Percentiles rank a stretch among this genome's conserved stretches.
Conservation (phyloP, 2,888 invertebrate species). For the Sarcophaga carnaria region DNA sequence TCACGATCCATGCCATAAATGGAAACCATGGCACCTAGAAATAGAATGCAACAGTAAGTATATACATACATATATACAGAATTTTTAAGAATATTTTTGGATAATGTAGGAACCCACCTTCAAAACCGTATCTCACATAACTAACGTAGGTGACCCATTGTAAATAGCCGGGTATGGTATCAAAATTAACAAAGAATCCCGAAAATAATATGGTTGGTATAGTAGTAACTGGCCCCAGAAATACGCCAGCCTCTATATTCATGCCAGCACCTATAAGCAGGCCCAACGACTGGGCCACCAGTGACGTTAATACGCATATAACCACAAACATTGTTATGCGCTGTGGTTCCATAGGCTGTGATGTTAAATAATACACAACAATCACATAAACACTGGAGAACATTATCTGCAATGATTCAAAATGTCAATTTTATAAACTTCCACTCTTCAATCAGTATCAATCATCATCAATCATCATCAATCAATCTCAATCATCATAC, state of each 20-base stretch:
- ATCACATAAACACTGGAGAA: slow-evolving; percentile 93
- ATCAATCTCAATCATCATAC: slow-evolving; percentile 82
- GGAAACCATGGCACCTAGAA: slow-evolving; percentile 89
- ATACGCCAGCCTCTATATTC: slow-evolving; percentile 90
- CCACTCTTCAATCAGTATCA: too few relatives aligned
- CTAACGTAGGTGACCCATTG: slow-evolving; percentile 95
- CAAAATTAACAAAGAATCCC: slow-evolving; percentile 96
- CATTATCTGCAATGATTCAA: slow-evolving; percentile 85
- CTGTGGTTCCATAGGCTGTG: slow-evolving; percentile 94
- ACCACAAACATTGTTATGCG: slow-evolving; percentile 84
- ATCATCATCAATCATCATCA: too few relatives aligned
- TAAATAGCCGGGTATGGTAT: slow-evolving; percentile 93
- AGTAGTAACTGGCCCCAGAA: slow-evolving; percentile 93
- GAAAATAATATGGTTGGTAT: slow-evolving; percentile 96
- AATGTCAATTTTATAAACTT: too few relatives aligned
- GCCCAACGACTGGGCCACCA: slow-evolving; percentile 96
- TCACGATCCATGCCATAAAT: slow-evolving; percentile 94
- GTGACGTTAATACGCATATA: slow-evolving; percentile 88
- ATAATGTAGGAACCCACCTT: slow-evolving; percentile 83
- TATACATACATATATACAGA: too few relatives aligned
- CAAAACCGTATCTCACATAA: slow-evolving; percentile 95
- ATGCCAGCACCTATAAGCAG: slow-evolving; percentile 96
- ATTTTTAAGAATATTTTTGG: neutral
- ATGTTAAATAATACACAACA: slow-evolving; percentile 97
- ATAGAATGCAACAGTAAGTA: neutral